Conservation (phyloP, 2,113 vertebrate genomes). For the Syngnathus floridae region DNA sequence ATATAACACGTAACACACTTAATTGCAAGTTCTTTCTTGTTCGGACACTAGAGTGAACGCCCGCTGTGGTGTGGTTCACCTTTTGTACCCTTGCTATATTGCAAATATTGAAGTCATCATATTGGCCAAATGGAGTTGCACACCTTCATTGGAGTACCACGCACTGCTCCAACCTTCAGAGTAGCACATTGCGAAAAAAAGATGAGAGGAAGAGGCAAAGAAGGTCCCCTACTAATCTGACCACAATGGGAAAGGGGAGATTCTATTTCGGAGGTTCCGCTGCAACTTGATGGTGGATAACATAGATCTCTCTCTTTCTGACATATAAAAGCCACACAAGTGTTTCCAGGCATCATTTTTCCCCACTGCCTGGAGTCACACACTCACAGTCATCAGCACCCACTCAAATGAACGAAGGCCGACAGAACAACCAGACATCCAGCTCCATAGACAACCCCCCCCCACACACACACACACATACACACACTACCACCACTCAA, state of each 20-base stretch:
- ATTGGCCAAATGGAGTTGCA: too few species aligned
- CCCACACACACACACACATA: neutral
- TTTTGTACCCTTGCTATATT: too few species aligned
- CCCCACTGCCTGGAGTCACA: slow-evolving; percentile 13
- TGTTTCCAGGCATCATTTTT: slow-evolving; percentile 8
- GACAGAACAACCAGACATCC: slow-evolving; percentile 46
- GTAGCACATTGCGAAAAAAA: too few species aligned
- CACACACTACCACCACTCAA: slow-evolving; percentile 9
- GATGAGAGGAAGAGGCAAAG: too few species aligned
- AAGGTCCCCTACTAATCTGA: too few species aligned
- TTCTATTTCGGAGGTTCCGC: neutral
- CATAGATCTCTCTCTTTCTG: neutral
- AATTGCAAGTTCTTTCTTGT: neutral
- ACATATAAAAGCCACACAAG: slow-evolving; percentile 4
- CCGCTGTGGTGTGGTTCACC: too few species aligned
- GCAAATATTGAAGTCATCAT: too few species aligned
- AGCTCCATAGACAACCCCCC: slow-evolving; percentile 25
- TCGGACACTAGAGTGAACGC: neutral
- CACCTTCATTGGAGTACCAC: too few species aligned
- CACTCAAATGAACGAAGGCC: slow-evolving; percentile 29
- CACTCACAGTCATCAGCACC: slow-evolving; percentile 28
- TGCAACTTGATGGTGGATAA: neutral
- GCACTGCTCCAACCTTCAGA: too few species aligned
- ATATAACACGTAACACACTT: neutral
- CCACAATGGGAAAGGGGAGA: neutral